Percentiles rank a stretch among this genome's conserved stretches.
Evolutionary conservation across 2,888 invertebrate species (phyloP).

Genomic region (Amblyteles armatorius): DNA sequence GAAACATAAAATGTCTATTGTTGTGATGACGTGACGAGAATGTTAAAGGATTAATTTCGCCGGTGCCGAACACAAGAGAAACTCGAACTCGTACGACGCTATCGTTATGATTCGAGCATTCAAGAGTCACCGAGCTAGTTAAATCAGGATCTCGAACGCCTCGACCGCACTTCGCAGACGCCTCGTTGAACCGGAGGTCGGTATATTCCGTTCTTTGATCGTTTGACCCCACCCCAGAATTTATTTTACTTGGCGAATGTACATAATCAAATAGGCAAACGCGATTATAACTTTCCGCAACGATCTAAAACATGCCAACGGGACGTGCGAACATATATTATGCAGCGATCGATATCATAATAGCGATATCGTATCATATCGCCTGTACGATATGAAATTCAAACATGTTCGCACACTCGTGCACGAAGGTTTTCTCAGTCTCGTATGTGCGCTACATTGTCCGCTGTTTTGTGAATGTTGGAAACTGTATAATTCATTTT

Average conservation of each 20-base stretch:
- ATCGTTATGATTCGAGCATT: conserved; percentile 55
- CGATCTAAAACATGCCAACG: neutral
- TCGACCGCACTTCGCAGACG: conserved; percentile 7
- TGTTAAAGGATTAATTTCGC: conserved; percentile 35
- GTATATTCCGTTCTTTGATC: conserved; percentile 35
- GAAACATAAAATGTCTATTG: neutral
- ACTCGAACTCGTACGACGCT: conserved; percentile 32
- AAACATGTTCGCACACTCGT: neutral
- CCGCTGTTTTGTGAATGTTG: too few relatives aligned
- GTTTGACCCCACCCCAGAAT: conserved; percentile 35
- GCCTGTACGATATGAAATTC: neutral
- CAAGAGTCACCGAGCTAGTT: conserved; percentile 45
- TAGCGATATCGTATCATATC: neutral
- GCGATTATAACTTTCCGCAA: neutral
- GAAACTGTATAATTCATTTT: too few relatives aligned
- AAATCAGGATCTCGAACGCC: conserved; percentile 46
- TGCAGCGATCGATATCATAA: neutral
- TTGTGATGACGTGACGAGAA: conserved; percentile 9
- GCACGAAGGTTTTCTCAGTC: too few relatives aligned
- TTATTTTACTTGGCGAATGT: conserved; percentile 38
- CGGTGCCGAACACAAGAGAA: conserved; percentile 10
- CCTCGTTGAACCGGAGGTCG: conserved; percentile 28
- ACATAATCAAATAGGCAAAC: neutral
- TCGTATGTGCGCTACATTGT: too few relatives aligned
- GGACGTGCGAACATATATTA: neutral